Conservation (phyloP, 2,888 invertebrate species). For the Endotricha flammealis region DNA sequence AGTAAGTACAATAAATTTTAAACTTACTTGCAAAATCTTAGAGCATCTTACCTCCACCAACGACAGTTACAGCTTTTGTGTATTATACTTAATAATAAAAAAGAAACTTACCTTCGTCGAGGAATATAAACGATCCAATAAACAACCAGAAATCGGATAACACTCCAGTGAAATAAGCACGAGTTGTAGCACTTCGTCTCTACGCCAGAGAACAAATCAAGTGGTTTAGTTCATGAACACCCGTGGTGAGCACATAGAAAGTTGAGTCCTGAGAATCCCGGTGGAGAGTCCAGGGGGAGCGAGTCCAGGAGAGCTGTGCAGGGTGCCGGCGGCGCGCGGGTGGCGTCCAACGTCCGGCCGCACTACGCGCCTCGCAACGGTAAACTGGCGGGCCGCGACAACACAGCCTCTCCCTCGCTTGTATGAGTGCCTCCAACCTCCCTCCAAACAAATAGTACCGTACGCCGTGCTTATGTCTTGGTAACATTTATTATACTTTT, state of each 20-base stretch:
- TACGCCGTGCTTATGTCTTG: slow-evolving; percentile 71
- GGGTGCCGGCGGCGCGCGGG: slow-evolving; percentile 69
- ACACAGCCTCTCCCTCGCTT: slow-evolving; percentile 72
- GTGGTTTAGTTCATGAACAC: slow-evolving; percentile 44
- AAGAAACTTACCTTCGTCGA: slow-evolving; percentile 53
- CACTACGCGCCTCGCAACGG: slow-evolving; percentile 78
- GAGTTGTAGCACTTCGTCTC: slow-evolving; percentile 69
- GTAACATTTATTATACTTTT: slow-evolving; percentile 72
- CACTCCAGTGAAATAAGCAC: slow-evolving; percentile 71
- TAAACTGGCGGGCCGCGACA: slow-evolving; percentile 71
- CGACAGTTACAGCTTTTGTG: too few species aligned
- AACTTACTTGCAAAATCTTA: too few species aligned
- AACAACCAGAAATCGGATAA: slow-evolving; percentile 67
- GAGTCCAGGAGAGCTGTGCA: slow-evolving; percentile 42
- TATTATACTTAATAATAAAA: neutral
- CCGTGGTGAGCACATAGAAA: slow-evolving; percentile 41
- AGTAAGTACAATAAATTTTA: too few species aligned
- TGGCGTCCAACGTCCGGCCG: slow-evolving; percentile 72
- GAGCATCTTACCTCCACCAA: too few species aligned
- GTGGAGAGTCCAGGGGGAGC: slow-evolving; percentile 39
- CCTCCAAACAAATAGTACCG: slow-evolving; percentile 77
- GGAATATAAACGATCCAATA: slow-evolving; percentile 67
- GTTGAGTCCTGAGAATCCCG: slow-evolving; percentile 35
- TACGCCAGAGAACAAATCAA: slow-evolving; percentile 44
- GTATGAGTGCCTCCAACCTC: slow-evolving; percentile 74